Evolutionary conservation across 2,888 invertebrate species (phyloP), one percentile per base, ranked within the genome.

Genomic region (Copidosoma aretas): DNA sequence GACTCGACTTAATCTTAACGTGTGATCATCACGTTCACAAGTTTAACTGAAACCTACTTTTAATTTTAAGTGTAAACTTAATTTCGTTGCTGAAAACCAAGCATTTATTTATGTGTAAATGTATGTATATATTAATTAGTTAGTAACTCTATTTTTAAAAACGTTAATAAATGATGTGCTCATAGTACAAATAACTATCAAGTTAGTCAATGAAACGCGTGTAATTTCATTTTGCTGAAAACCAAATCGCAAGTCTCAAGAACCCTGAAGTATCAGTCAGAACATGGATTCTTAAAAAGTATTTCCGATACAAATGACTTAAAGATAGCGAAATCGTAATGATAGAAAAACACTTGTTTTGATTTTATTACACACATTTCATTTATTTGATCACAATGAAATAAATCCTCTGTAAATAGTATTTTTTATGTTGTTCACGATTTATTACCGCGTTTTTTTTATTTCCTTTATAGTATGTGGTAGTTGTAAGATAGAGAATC

Each of bases 341-440:
- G 54, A 57, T 60, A 60, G 46, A 21, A 64, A 60, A 46, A 60
- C 41, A 70, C 58, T 67, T 73, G 76, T 76, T 76, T 77, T 75
- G 72, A 77, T 73, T 75, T 71, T 70, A 69, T 65, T 63, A 71
- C 54, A 69, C 67, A 64, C 32, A 65, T 58, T 60, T 72, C 69
- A 39, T 67, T 67, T 70, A 62, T 61, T 69, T 64, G 25, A 63
- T 61, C 69, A 66, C 64, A 32, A 43, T 60, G 46, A 67, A 83
- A 83, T 83, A 83, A 83, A 82, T 75, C 73, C 78, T 76, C 78
- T 83, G 82, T 83, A 83, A 78, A 82, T 81, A 82, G 77, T 79
- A 77, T 78, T 77, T 78, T 80, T 80, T 32, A 32, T 32, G 32
- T 80, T 78, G 78, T 66, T 66, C 22, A 57, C 43, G 49, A 67